Evolutionary conservation across 2,113 vertebrate species (phyloP), one percentile per base, ranked within the genome.

Genomic region (Microcebus ravelobensis): DNA sequence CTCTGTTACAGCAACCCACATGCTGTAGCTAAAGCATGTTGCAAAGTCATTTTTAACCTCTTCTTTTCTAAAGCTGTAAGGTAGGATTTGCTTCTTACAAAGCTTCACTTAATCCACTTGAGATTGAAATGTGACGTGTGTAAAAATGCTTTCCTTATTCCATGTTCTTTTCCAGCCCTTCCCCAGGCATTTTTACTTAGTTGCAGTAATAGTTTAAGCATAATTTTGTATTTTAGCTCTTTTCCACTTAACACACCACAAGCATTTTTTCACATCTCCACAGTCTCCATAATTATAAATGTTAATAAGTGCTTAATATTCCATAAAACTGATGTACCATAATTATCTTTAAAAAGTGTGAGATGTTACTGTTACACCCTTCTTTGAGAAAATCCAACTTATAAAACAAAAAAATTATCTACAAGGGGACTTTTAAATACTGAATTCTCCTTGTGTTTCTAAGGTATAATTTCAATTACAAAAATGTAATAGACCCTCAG

Each of bases 231-330:
- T 67, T 96, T 96, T 83, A 90, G 45, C 52, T 87, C n/a, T 68
- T 93, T 92, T 88, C 88, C 55, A 82, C 83, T 83, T 93, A 93
- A 74, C 71, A 89, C 31, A 61, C 81, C 55, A 52, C 79, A 87
- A 95, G 61, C 61, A 61, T 93, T 96, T 93, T 34, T n/a, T 84
- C 48, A 14, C n/a, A 81, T 74, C 8, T 0, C 92, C 87, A 83
- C 85, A 83, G 67, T 86, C 83, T 81, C 89, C 79, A 42, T 73
- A 95, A 95, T 93, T 96, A 91, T 79, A 89, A 77, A 93, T 96
- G 67, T 90, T 97, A 95, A 93, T 95, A 67, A 91, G 73, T 92
- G 52, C 36, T 94, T 95, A 94, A 87, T 96, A 94, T 82, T 86
- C 71, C 83, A 63, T 91, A 90, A 91, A 86, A 73, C 61, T 55